Base-by-base conservation (phyloP, 2,888 invertebrate species). In the Chelonus formosanus region DNA sequence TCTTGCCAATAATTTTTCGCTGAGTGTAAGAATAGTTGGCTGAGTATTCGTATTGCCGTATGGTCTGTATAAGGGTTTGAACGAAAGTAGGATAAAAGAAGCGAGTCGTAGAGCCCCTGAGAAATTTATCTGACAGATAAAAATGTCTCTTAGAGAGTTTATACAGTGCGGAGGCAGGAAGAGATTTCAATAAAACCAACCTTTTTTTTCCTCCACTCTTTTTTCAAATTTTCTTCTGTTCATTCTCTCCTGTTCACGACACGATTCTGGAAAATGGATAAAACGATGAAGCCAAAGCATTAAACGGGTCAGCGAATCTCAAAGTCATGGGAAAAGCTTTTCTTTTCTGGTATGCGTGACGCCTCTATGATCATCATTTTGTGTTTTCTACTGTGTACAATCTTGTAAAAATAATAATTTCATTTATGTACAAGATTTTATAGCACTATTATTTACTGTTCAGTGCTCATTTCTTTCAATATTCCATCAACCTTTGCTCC, bases 121-220 rank as follows among this genome's bases (percentile, higher is more conserved):
- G 53, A 78, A 82, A 82, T 82, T 82, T 80, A 81, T 82, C 80
- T 73, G 74, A 67, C 74, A 71, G 78, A 82, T 82, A 81, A 80
- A 81, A 81, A 79, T 79, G 79, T 80, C 80, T 76, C 74, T 75
- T 75, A 72, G 76, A 53, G 65, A 78, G 80, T 81, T 80, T 80
- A 80, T 80, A 78, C 65, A 67, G 44, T 61, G 55, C 53, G 6
- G 40, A 65, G 63, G 65, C 58, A 60, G 67, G 67, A 70, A 68
- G 70, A 78, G 76, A 81, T 80, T 80, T 82, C 80, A 81, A 82
- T 82, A 79, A 80, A 80, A 80, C 34, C 53, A 32, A 61, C 34
- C 52, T 52, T 52, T 48, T 48, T 48, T 32, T 52, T 44, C 53
- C 40, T 61, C n/a, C 32, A n/a, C 61, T 61, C 45, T 44, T 35